Base-by-base conservation (phyloP, 2,888 invertebrate genomes). In the Mythimna lalbum region DNA sequence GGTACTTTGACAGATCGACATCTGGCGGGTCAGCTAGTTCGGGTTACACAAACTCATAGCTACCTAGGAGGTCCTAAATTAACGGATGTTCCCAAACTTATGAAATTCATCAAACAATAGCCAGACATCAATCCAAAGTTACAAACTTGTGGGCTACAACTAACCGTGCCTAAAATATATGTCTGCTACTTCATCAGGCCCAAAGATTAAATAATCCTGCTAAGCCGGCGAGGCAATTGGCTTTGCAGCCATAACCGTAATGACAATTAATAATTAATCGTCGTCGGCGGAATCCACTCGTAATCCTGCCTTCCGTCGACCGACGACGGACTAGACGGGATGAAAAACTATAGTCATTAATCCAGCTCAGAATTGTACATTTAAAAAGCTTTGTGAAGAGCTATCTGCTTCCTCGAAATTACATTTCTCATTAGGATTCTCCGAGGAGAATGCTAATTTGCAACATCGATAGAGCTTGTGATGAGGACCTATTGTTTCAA, bases 281-380 rank as follows among this genome's bases (percentile, higher is more conserved):
- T 86, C 88, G 89, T 83, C 89, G 87, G 79, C 86, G 87, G 89
- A 91, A 88, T 87, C 87, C 78, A 67, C 79, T 82, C 81, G 84
- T 89, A 91, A 92, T 90, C 89, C 86, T 62, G 76, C 86, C 83
- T 83, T 87, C 83, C 82, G 80, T 73, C 81, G 81, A 69, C 84
- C 75, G 80, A 67, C 84, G 83, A 76, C 68, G 60, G 79, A 75
- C 86, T 83, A 88, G 88, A 85, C 89, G 87, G 83, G 69, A 89
- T 90, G 91, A 91, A 91, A 92, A 92, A 91, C 86, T 90, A 87
- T 87, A 86, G 88, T 90, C 90, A 92, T 93, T 92, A 92, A 90
- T 91, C 86, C 86, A 88, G 88, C 89, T 87, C 84, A 82, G 80
- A 87, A 89, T 88, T 88, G 87, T 90, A 87, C 86, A 85, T 87